Conservation (phyloP, 2,888 invertebrate species). For the Scaptomyza flava region DNA sequence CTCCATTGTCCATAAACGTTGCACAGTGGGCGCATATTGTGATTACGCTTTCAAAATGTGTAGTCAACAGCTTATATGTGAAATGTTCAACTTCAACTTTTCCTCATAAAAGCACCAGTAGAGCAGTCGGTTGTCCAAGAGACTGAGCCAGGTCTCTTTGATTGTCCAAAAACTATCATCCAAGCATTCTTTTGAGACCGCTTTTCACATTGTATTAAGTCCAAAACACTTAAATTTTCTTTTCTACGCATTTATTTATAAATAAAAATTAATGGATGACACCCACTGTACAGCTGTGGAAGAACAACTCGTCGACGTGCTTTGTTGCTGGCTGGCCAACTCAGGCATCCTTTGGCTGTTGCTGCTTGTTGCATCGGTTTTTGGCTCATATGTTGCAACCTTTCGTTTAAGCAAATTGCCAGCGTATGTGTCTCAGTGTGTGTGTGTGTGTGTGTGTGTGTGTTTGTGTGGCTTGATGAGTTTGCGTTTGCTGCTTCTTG, state of each 20-base stretch:
- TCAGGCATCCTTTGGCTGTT: slow-evolving; percentile 18
- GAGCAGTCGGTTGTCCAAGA: too few relatives aligned
- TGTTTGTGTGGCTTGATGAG: slow-evolving; percentile 48
- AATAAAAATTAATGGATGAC: too few relatives aligned
- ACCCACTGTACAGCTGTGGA: slow-evolving; percentile 25
- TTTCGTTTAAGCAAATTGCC: slow-evolving; percentile 77
- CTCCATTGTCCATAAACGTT: not conserved
- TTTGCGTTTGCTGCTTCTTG: slow-evolving; percentile 44
- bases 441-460: slow-evolving; percentile 5
- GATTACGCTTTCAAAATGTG: not conserved
- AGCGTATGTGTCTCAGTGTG: slow-evolving; percentile 11
- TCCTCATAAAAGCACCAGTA: too few relatives aligned
- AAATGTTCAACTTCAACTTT: too few relatives aligned
- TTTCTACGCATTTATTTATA: too few relatives aligned
- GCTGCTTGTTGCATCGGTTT: slow-evolving; percentile 48
- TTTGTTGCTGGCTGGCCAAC: slow-evolving; percentile 26
- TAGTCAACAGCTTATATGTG: too few relatives aligned
- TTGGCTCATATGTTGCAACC: slow-evolving; percentile 66
- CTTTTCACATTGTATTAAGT: too few relatives aligned
- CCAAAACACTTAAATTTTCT: too few relatives aligned
- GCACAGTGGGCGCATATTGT: slow-evolving; percentile 22
- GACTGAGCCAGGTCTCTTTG: too few relatives aligned
- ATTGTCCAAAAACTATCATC: too few relatives aligned
- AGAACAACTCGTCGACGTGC: slow-evolving; percentile 4
- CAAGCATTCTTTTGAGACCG: too few relatives aligned